Conservation (phyloP, 2,113 vertebrate species). For the Hydrolagus affinis region DNA sequence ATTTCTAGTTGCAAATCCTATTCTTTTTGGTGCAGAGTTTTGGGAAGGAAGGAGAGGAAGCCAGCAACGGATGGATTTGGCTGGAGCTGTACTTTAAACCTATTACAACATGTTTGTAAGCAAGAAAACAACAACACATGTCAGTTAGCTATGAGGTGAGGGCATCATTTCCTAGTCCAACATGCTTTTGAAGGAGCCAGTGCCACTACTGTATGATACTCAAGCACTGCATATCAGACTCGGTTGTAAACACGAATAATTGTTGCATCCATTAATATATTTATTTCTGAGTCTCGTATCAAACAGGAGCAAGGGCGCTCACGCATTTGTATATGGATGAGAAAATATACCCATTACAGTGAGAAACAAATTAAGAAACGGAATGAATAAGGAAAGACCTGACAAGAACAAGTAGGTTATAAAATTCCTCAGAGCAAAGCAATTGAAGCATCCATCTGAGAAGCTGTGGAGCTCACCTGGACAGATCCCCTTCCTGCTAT, state of each 20-base stretch:
- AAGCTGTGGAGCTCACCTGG: constrained; percentile 76
- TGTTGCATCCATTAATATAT: constrained; percentile 3
- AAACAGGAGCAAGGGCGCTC: not conserved
- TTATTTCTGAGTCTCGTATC: not conserved
- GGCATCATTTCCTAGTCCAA: too few species aligned
- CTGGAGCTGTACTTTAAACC: not conserved
- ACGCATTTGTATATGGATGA: constrained; percentile 12
- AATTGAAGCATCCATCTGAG: constrained; percentile 37
- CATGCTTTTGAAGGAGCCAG: too few species aligned
- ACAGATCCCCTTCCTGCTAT: constrained; percentile 82
- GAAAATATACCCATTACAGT: not conserved
- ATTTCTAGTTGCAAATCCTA: not conserved
- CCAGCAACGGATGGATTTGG: not conserved
- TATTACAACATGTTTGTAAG: not conserved
- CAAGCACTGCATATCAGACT: too few species aligned
- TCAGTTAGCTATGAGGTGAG: too few species aligned
- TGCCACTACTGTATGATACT: not conserved
- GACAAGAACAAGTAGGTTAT: constrained; percentile 39
- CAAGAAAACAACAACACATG: not conserved
- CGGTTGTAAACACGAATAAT: not conserved
- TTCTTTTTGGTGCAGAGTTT: not conserved
- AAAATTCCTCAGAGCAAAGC: constrained; percentile 37
- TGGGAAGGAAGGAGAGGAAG: not conserved
- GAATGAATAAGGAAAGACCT: constrained; percentile 39
- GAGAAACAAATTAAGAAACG: constrained; percentile 29